Percentiles rank a stretch among this genome's conserved stretches.
phyloP scores from a whole-genome alignment of 2,113 vertebrate genomes.

The Actenoides hombroni region DNA sequence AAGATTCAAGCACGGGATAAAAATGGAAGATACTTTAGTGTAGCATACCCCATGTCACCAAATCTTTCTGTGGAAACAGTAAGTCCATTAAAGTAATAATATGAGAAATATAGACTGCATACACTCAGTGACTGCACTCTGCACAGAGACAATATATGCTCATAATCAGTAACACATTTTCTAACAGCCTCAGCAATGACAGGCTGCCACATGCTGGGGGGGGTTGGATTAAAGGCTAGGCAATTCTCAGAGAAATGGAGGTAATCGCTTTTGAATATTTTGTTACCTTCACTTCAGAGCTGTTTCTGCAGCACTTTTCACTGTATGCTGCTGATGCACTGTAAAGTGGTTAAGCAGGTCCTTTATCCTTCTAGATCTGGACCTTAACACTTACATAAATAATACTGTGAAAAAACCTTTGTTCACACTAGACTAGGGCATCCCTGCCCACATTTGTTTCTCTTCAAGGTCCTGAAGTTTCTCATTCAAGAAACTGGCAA shows the following conservation, averaged over 20 bases:
- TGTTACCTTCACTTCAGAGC: background rate
- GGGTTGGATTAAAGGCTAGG: background rate
- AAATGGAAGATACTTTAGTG: background rate
- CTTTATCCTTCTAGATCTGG: background rate
- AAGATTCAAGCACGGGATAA: background rate
- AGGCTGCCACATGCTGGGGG: background rate
- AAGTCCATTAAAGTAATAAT: background rate
- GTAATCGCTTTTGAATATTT: background rate
- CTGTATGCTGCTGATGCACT: background rate
- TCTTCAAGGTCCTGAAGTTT: background rate
- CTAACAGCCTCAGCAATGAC: background rate
- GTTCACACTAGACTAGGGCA: background rate
- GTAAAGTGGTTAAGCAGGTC: background rate
- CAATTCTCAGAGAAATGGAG: background rate
- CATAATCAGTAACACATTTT: constrained; percentile 23
- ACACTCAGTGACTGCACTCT: background rate
- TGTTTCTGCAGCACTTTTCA: background rate
- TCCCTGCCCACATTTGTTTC: background rate
- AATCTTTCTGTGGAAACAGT: background rate
- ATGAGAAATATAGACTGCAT: background rate
- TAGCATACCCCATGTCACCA: background rate
- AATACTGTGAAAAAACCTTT: background rate
- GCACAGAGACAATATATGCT: background rate
- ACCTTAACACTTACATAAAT: background rate
- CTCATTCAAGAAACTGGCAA: background rate